Evolutionary conservation across 1,140 invertebrate species (phyloP).

Genomic region (Trachymyrmex septentrionalis): DNA sequence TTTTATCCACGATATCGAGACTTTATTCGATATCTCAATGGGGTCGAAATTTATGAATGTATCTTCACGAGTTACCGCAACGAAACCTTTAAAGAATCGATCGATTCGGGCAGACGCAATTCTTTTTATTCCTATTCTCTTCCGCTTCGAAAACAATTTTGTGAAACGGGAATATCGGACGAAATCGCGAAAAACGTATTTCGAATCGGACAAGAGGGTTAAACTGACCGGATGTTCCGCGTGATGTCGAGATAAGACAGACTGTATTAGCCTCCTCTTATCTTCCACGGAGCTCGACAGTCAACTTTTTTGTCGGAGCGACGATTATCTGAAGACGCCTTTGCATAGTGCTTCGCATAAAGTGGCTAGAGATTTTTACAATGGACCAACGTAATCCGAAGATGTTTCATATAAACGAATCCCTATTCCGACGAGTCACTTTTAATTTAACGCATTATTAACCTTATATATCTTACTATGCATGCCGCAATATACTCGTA

Average conservation of each 20-base stretch:
- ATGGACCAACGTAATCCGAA: conserved; percentile 60
- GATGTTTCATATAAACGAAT: neutral
- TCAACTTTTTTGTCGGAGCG: conserved; percentile 70
- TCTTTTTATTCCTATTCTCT: neutral
- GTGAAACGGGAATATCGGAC: neutral
- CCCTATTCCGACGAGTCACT: neutral
- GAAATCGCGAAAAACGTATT: conserved; percentile 27
- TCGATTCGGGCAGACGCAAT: neutral
- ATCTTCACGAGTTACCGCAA: neutral
- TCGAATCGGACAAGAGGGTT: neutral
- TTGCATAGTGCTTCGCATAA: conserved; percentile 75
- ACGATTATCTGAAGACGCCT: conserved; percentile 72
- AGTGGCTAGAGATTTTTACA: conserved; percentile 67
- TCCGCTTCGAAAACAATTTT: conserved; percentile 8
- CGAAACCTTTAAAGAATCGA: neutral
- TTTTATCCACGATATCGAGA: neutral
- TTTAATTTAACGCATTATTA: neutral
- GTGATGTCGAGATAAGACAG: conserved; percentile 59
- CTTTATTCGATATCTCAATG: too few species aligned
- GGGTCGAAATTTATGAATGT: neutral
- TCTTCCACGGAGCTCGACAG: conserved; percentile 70
- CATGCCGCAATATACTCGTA: neutral
- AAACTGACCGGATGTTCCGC: conserved; percentile 12
- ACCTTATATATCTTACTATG: neutral
- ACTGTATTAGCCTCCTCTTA: conserved; percentile 69